A percentile compares a stretch with the other conserved stretches of the same genome.
Evolutionary conservation across 2,113 vertebrate species (phyloP).

Genomic region (Opisthocomus hoazin): DNA sequence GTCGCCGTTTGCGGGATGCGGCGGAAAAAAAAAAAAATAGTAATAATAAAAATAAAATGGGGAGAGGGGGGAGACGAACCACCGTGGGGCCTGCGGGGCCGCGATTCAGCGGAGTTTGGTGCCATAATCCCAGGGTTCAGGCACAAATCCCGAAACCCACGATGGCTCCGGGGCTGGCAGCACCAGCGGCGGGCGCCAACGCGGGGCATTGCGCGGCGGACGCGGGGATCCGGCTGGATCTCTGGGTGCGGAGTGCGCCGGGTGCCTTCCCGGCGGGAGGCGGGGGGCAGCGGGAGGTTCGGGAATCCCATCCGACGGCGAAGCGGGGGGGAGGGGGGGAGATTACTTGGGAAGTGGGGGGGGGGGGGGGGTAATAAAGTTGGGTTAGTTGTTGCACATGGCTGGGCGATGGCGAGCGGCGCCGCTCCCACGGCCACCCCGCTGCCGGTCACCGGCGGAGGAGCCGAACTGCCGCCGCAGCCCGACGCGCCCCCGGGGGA

Average conservation of each 20-base stretch:
- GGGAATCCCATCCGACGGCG: background rate
- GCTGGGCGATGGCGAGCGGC: background rate
- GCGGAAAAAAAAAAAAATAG: background rate
- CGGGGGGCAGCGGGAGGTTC: no score
- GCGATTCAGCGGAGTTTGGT: background rate
- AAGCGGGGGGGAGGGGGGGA: background rate
- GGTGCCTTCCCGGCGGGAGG: background rate
- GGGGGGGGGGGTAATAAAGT: background rate
- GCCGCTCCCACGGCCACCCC: background rate
- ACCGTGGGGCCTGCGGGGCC: background rate
- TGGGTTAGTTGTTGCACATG: slow-evolving; percentile 23
- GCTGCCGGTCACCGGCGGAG: background rate
- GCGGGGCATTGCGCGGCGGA: background rate
- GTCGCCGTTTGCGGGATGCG: background rate
- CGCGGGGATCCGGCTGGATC: background rate
- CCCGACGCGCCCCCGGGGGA: background rate
- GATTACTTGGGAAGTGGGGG: background rate
- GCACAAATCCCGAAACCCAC: background rate
- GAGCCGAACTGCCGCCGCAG: background rate
- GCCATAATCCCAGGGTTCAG: background rate
- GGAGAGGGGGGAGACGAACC: background rate
- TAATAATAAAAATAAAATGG: background rate
- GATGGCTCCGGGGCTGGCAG: background rate
- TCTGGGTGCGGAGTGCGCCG: background rate
- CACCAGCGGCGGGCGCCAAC: background rate